Evolutionary conservation across 2,888 invertebrate genomes (phyloP), one percentile per base, ranked within the genome.

Genomic region (Drosophila koepferae): DNA sequence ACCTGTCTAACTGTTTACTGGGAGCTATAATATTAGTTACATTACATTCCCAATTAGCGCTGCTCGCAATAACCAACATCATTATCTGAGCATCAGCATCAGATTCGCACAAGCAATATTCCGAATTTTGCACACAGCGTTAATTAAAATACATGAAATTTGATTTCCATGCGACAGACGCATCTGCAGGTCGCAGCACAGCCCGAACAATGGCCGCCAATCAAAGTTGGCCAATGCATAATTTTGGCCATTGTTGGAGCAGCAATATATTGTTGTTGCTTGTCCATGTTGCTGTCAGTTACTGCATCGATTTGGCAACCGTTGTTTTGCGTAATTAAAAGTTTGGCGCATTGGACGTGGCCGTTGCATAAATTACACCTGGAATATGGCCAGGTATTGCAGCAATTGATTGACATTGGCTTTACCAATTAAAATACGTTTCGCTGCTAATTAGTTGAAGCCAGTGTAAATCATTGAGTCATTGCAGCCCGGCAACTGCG

Each of bases 141-240:
- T 80, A 71, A 78, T 78, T 79, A 68, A 80, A 68, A 80, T 64
- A 62, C 43, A 64, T 60, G 5, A 65, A 71, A 71, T 68, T 65
- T 67, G 53, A 65, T 72, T 63, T 66, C 1, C 49, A 4, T 46
- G 23, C 49, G 54, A 40, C 64, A 54, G 53, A 34, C 20, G 12
- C 34, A 18, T 49, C 8, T 16, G 8, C 28, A 49, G 48, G 10
- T 49, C 14, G 44, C 41, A 48, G 20, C 5, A 36, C 36, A 5
- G 28, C 10, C 9, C 48, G 6, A 31, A 76, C 64, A 73, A 53
- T 58, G 56, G 48, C 14, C 46, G 53, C 58, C 49, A 68, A 74
- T 77, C 68, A 77, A 63, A 53, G 55, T 31, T 65, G 53, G 69
- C 34, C 69, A 20, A 12, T 41, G 51, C n/a, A 20, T 48, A 58